A percentile compares a stretch with the other conserved stretches of the same genome.
Evolutionary conservation across 2,888 invertebrate genomes (phyloP).

Genomic region (Neoitamus cyanurus): DNA sequence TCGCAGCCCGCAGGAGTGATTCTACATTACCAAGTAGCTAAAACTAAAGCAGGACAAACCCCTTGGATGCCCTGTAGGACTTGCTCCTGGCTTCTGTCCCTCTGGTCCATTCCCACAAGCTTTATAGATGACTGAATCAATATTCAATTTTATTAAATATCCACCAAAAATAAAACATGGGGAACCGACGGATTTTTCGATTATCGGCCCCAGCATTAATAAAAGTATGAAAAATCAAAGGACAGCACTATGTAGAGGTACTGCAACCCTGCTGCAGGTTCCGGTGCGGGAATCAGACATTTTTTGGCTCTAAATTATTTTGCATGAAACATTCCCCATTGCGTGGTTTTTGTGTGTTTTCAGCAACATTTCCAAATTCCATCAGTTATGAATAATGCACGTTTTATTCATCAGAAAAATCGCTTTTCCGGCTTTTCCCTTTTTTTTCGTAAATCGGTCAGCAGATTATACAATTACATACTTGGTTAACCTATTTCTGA

Average conservation of each 20-base stretch:
- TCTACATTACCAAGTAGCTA: not conserved
- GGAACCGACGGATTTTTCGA: not conserved
- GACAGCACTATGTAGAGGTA: not conserved
- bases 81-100: not conserved
- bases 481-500: not conserved
- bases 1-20: not conserved
- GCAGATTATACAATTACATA: not conserved
- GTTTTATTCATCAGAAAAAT: not conserved
- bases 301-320: not conserved
- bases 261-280: not conserved
- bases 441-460: not conserved
- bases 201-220: not conserved
- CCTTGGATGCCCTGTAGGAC: not conserved
- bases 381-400: not conserved
- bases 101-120: not conserved
- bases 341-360: not conserved
- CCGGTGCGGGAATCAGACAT: not conserved
- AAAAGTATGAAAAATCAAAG: not conserved
- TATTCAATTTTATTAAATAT: not conserved
- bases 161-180: not conserved
- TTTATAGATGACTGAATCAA: not conserved
- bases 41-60: not conserved
- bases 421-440: not conserved
- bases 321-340: not conserved
- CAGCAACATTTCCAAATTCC: not conserved